Evolutionary conservation across 2,797 vertebrate genomes (phyloP).

Genomic region (Rhinoraja longicauda): DNA sequence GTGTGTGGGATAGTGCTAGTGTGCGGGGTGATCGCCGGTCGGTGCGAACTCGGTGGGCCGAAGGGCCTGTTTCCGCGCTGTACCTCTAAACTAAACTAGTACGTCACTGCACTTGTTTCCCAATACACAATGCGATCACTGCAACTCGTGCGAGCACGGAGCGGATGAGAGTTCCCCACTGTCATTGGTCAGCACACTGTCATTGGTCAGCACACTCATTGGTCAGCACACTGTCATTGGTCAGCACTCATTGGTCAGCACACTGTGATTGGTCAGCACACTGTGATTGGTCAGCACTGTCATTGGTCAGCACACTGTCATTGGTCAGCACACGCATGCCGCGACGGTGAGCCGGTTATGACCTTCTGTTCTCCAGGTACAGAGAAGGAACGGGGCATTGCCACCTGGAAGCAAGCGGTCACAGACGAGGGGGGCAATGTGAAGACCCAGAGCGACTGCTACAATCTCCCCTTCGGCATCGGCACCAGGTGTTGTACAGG

Average conservation of each 20-base stretch:
- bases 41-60: too few relatives aligned
- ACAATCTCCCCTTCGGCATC: conserved; percentile 78
- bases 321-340: neutral
- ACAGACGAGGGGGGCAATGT: conserved; percentile 51
- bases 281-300: too few relatives aligned
- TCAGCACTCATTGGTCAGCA: too few relatives aligned
- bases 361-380: conserved; percentile 61
- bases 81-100: too few relatives aligned
- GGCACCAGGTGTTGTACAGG: conserved; percentile 57
- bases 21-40: too few relatives aligned
- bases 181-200: neutral
- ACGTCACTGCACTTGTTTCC: too few relatives aligned
- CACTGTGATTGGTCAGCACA: too few relatives aligned
- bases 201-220: neutral
- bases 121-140: neutral
- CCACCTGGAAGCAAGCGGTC: conserved; percentile 69
- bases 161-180: neutral
- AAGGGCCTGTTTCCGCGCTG: too few relatives aligned
- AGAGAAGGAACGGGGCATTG: conserved; percentile 75
- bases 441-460: conserved; percentile 58
- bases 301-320: too few relatives aligned
- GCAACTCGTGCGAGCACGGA: neutral
- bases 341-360: neutral
- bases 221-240: too few relatives aligned
- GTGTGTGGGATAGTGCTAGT: too few relatives aligned